Base-by-base conservation (phyloP, 35 echinoderm and acorn worm species). In the Ophioderma brevispina region DNA sequence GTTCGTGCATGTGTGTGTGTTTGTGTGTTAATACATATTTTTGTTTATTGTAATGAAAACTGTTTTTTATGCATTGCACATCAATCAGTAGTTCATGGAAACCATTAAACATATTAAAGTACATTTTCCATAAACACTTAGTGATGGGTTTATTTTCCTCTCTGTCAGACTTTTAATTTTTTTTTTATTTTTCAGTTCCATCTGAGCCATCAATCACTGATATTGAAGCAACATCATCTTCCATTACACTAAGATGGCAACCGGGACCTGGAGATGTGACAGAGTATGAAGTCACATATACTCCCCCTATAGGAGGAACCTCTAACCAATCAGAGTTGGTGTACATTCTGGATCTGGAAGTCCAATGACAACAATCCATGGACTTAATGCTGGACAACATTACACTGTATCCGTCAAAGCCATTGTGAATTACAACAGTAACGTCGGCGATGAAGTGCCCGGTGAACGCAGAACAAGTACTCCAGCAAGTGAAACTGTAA, bases 391-490 rank as follows among this genome's bases (percentile, higher is more conserved):
- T 36, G 83, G 83, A 37, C 49, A 70, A 17, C 6, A 36, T 31
- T 85, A 85, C 55, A 75, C 46, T 17, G 32, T 85, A 13, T 52
- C 43, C 35, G 83, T 85, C 1, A 70, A 70, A 25, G 59, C 59
- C 2, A 25, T 70, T 6, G 59, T 70, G 5, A 30, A 70, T 70
- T 70, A 70, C n/a, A 70, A 70, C n/a, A 70, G 59, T 70, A 70
- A 70, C n/a, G 59, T 13, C n/a, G 59, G 59, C 5, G 15, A 25
- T 70, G 59, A 70, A 4, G 59, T 25, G n/a, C 59, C 59, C 4
- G 59, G 59, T 15, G 15, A 25, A 25, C 15, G 59, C 4, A 70
- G 59, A 25, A 25, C 10, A 70, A 70, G 59, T 25, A 25, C 6
- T 25, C 10, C 5, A 3, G 59, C 23, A 3, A 70, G 17, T 25